Percentiles rank a stretch among this genome's conserved stretches.
These are phyloP conservation scores for Sorex araneus DNA, from an alignment of 2,113 vertebrate genomes.

Conservation along the genomic window DNA sequence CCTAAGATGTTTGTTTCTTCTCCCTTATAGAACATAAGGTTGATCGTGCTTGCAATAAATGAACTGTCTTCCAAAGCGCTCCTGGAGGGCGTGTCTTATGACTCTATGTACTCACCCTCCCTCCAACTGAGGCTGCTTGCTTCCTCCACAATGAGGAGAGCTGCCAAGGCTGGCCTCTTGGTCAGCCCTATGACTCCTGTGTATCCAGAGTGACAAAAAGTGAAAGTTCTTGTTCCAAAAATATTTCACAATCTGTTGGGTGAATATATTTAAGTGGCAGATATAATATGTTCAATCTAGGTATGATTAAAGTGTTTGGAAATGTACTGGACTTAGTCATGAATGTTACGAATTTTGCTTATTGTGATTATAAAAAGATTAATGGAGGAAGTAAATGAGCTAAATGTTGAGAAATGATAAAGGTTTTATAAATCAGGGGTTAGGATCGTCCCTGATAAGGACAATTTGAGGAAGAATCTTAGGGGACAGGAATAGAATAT, in stretches of 20 bases:
- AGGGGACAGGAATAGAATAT: not conserved
- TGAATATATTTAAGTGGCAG: not conserved
- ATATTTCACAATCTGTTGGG: not conserved
- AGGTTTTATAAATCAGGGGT: not conserved
- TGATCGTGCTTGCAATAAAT: too few species aligned
- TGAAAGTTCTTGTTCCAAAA: conserved; percentile 7
- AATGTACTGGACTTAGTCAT: not conserved
- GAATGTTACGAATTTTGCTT: not conserved
- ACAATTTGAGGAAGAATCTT: not conserved
- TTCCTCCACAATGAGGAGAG: too few species aligned
- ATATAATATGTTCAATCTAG: not conserved
- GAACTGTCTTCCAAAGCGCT: too few species aligned
- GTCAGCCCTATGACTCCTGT: too few species aligned
- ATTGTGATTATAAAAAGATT: not conserved
- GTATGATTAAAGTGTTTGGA: not conserved
- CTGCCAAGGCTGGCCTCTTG: too few species aligned
- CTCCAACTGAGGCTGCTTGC: too few species aligned
- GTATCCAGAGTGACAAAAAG: not conserved
- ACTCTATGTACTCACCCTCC: too few species aligned
- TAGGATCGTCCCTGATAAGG: too few species aligned
- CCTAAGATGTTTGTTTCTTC: too few species aligned
- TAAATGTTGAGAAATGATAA: conserved; percentile 10
- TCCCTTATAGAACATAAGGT: too few species aligned
- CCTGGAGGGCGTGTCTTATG: too few species aligned
- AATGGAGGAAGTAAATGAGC: not conserved